Evolutionary conservation across 2,888 invertebrate genomes (phyloP), one percentile per base, ranked within the genome.

Genomic region (Saturnia japonica): DNA sequence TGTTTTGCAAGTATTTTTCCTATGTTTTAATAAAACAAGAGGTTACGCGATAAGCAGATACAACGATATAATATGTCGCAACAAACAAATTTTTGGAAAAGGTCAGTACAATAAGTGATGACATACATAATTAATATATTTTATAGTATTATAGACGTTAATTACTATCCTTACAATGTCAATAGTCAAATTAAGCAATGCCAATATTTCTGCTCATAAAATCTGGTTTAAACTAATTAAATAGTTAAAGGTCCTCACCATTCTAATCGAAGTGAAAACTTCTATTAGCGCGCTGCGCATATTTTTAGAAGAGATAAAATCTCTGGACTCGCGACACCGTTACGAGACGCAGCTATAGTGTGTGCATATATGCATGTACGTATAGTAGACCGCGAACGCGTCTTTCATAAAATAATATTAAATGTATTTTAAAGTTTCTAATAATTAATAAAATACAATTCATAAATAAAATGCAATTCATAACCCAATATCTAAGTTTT

Each of bases 41-140:
- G 57, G 57, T 60, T 60, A 60, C 57, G 28, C 28, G 57, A 60
- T 60, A 60, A 60, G 57, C 12, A 11, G 57, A 60, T 28, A 28
- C 3, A 1, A 25, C n/a, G 4, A 14, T 60, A 28, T 60, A 28
- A 28, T 25, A 12, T 25, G 12, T 28, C 25, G 3, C 2, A 25
- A 25, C 57, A 57, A 57, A 57, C 57, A 25, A 9, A 25, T 57
- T 57, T 54, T 57, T 25, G 22, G 25, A 12, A 57, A 57, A 25
- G 25, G 14, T 57, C 12, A 25, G 22, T 11, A 12, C 25, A 57
- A 57, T 14, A 0, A 57, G 25, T 25, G 2, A 12, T 12, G 57
- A 57, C 11, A 14, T 11, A 12, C 12, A 12, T 25, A 51, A 51
- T n/a, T 51, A 8, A n/a, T 6, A 16, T 16, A 47, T 47, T 14